These are phyloP conservation scores for Oceanodroma leucorhoa DNA, from an alignment of 2,797 vertebrate species.

Conservation along the genomic window DNA sequence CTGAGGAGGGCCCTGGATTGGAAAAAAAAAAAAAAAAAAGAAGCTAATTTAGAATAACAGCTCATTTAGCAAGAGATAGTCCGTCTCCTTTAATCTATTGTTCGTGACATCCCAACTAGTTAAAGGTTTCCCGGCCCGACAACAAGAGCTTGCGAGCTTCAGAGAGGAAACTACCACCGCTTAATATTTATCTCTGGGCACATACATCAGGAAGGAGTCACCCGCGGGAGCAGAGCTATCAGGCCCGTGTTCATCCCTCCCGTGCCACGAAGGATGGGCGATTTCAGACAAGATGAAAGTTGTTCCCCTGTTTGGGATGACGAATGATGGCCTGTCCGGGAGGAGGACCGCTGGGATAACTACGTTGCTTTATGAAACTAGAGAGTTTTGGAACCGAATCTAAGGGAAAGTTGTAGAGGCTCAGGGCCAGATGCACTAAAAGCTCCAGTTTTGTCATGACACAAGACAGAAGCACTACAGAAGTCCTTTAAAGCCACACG, in stretches of 20 bases:
- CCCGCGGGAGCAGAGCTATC: not conserved
- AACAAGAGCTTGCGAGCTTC: not conserved
- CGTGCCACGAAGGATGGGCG: not conserved
- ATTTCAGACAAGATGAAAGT: not conserved
- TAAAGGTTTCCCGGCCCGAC: not conserved
- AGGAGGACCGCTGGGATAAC: not conserved
- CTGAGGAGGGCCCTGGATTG: not conserved
- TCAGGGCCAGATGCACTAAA: not conserved
- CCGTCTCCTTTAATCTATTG: slow-evolving; percentile 50
- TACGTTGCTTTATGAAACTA: not conserved
- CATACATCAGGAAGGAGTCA: slow-evolving; percentile 19
- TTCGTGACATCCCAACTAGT: not conserved
- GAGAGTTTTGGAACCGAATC: not conserved
- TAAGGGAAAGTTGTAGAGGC: not conserved
- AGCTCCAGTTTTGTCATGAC: not conserved
- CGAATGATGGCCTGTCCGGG: fast-evolving
- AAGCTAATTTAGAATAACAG: slow-evolving; percentile 41
- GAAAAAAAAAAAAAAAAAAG: not conserved
- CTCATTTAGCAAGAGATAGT: slow-evolving; percentile 52
- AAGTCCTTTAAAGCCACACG: not conserved
- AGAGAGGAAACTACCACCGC: not conserved
- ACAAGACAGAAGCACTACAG: slow-evolving; percentile 1
- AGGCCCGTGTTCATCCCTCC: not conserved
- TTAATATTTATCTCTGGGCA: slow-evolving; percentile 23
- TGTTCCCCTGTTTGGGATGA: not conserved